Evolutionary conservation across 2,113 vertebrate genomes (phyloP).

Genomic region (Leptocoma aspasia): DNA sequence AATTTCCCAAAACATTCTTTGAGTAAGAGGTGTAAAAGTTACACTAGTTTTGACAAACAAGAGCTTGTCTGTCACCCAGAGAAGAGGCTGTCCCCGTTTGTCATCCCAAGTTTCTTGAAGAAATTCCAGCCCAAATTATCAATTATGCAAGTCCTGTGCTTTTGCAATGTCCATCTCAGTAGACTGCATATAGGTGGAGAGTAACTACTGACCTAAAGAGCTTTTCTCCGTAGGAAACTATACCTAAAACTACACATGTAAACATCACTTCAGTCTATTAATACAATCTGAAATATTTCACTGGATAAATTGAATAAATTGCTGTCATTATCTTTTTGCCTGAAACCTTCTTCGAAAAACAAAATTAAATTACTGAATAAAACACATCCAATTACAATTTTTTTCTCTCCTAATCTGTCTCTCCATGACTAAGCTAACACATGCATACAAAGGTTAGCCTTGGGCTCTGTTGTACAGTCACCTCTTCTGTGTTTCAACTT

Average conservation of each 20-base stretch:
- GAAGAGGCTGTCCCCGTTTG: not conserved
- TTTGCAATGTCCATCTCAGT: not conserved
- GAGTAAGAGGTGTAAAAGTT: not conserved
- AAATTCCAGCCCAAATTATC: not conserved
- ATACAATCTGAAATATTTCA: constrained; percentile 16
- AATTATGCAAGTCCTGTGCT: not conserved
- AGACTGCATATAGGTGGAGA: not conserved
- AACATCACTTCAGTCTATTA: not conserved
- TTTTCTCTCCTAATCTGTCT: constrained; percentile 6
- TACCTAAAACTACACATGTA: not conserved
- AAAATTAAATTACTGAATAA: constrained; percentile 28
- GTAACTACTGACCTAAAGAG: not conserved
- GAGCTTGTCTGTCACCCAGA: not conserved
- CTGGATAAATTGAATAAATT: not conserved
- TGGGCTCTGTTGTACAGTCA: constrained; percentile 45
- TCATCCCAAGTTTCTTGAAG: not conserved
- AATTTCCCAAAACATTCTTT: not conserved
- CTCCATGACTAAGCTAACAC: not conserved
- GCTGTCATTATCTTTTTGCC: constrained; percentile 30
- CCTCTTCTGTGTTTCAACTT: constrained; percentile 45
- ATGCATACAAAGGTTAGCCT: constrained; percentile 38
- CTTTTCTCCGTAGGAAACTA: not conserved
- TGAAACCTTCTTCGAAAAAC: constrained; percentile 20
- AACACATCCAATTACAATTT: not conserved
- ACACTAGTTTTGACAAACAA: not conserved